Conservation (phyloP, 2,888 invertebrate species). For the Ganaspis brasiliensis region DNA sequence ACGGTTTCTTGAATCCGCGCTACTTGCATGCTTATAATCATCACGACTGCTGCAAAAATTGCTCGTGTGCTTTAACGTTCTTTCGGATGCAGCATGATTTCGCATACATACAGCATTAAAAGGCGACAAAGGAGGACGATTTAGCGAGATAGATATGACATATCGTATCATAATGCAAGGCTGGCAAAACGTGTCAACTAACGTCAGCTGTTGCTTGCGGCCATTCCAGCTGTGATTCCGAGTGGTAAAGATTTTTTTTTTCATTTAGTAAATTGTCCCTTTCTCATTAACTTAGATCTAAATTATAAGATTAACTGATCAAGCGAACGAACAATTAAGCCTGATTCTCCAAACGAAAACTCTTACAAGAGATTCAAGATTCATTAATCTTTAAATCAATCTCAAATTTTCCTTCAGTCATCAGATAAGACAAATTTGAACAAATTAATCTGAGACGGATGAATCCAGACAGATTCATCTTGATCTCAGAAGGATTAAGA, state of each 20-base stretch:
- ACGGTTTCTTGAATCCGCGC: not conserved
- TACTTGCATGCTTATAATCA: constrained; percentile 34
- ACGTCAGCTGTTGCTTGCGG: constrained; percentile 79
- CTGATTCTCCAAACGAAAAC: not conserved
- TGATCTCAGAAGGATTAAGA: not conserved
- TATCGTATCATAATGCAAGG: constrained; percentile 65
- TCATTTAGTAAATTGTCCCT: constrained; percentile 44
- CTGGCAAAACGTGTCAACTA: constrained; percentile 75
- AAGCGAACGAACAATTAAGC: constrained; percentile 17
- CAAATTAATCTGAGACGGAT: constrained; percentile 45
- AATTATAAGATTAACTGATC: constrained; percentile 43
- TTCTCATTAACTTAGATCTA: constrained; percentile 42
- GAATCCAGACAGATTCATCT: not conserved
- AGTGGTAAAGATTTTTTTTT: constrained; percentile 17
- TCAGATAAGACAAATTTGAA: not conserved
- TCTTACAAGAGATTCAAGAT: not conserved
- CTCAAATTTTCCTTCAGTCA: not conserved
- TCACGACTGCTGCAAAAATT: not conserved
- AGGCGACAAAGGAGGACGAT: constrained; percentile 43
- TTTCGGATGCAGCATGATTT: constrained; percentile 35
- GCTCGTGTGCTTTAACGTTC: constrained; percentile 15
- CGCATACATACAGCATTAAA: constrained; percentile 42
- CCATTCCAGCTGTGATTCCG: constrained; percentile 76
- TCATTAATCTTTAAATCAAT: not conserved
- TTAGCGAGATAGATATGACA: constrained; percentile 55